These are phyloP conservation scores for Setipinna tenuifilis DNA, from an alignment of 2,797 vertebrate species.

Conservation along the genomic window DNA sequence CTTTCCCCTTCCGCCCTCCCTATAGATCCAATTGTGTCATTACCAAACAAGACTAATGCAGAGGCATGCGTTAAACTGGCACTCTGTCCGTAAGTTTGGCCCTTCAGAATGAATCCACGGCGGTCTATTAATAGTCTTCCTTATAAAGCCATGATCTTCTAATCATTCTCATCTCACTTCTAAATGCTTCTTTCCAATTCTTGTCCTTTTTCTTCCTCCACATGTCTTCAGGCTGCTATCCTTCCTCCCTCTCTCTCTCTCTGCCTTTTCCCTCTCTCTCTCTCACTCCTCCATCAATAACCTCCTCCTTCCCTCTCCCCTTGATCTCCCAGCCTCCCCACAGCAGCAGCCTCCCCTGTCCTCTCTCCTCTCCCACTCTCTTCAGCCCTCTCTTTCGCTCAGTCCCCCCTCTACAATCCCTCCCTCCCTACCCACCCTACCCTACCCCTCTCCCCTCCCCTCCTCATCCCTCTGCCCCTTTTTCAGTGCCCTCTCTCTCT, in stretches of 20 bases:
- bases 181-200: constrained; percentile 13
- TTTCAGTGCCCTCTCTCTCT: constrained; percentile 60
- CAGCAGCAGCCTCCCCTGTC: constrained; percentile 43
- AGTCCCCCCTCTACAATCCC: constrained; percentile 50
- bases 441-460: neutral
- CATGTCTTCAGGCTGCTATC: constrained; percentile 2
- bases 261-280: neutral
- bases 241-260: neutral
- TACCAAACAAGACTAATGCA: neutral
- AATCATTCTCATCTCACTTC: constrained; percentile 53
- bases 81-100: neutral
- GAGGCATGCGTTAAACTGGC: neutral
- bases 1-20: neutral
- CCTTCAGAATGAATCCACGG: neutral
- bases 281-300: neutral
- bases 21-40: neutral
- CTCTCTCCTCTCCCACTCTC: constrained; percentile 41
- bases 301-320: constrained; percentile 41
- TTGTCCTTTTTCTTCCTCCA: neutral
- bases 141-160: neutral
- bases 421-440: constrained; percentile 34
- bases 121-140: neutral
- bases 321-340: constrained; percentile 43
- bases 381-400: neutral
- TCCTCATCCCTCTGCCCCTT: constrained; percentile 54